Base-by-base conservation (phyloP, 1,140 invertebrate species). In the Bombus sylvicola region DNA sequence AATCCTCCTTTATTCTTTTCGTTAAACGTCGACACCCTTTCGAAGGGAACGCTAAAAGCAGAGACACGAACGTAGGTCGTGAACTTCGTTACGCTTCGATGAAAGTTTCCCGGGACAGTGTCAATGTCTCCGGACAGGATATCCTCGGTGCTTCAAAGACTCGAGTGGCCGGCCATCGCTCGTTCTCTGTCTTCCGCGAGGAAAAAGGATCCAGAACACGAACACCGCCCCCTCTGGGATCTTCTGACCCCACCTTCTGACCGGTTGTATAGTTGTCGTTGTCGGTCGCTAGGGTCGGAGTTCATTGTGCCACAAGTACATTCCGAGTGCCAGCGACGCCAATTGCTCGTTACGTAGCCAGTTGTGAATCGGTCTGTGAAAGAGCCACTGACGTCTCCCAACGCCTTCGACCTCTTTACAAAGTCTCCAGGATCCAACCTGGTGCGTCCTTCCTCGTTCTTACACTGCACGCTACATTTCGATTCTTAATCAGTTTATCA, bases 261-360 rank as follows among this genome's bases (percentile, higher is more conserved):
- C 64, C 68, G 75, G 81, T 77, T 75, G 81, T 83, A 57, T 88
- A 82, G 88, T 85, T 28, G 77, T 47, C 57, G 88, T 87, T 80
- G 81, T 71, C 83, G 68, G 83, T 66, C 37, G 31, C 57, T 72
- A 90, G 92, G 93, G 92, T 94, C 93, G 93, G 90, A 93, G 93
- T 94, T 94, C 93, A 94, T 94, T 92, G 93, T 93, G 92, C 92
- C 91, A 92, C 92, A 92, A 93, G 91, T 93, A 92, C 89, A 90
- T 91, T 89, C 91, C 90, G 89, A 89, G 90, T 90, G 85, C 76
- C 90, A 85, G 87, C 91, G 76, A 86, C 87, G 85, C 87, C 92
- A 92, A 92, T 92, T 92, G 87, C 87, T 89, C 81, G 90, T 90
- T 91, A 87, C 87, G 31, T 47, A 62, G 66, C 43, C 62, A 91